These are phyloP conservation scores for Pollenia labialis DNA, from an alignment of 2,888 invertebrate species.

Conservation along the genomic window DNA sequence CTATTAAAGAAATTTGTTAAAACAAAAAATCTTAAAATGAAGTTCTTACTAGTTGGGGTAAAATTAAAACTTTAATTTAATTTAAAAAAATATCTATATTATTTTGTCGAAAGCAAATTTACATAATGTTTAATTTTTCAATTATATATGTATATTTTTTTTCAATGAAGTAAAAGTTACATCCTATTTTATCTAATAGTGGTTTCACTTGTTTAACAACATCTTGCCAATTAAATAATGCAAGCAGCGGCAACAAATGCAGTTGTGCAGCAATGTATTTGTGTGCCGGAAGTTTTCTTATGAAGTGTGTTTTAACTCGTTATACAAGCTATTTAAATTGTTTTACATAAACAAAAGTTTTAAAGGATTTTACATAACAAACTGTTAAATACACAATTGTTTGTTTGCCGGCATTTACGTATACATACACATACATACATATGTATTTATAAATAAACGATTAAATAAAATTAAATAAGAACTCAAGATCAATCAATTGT, in stretches of 20 bases:
- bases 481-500: too few species aligned
- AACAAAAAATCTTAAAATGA: constrained; percentile 46
- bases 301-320: constrained; percentile 60
- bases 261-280: constrained; percentile 41
- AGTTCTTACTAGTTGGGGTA: constrained; percentile 43
- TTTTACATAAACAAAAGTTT: not conserved
- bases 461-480: too few species aligned
- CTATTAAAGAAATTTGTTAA: not conserved
- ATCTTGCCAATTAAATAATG: constrained; percentile 48
- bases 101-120: constrained; percentile 56
- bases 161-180: constrained; percentile 49
- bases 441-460: not conserved
- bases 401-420: too few species aligned
- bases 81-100: constrained; percentile 12
- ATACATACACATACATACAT: not conserved
- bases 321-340: constrained; percentile 47
- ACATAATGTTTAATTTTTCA: constrained; percentile 69
- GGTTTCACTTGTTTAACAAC: constrained; percentile 68
- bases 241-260: constrained; percentile 31
- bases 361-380: not conserved
- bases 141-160: constrained; percentile 7
- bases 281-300: constrained; percentile 69
- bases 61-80: constrained; percentile 21
- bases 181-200: constrained; percentile 66
- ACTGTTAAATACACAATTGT: not conserved